Evolutionary conservation across 2,113 vertebrate genomes (phyloP), one percentile per base, ranked within the genome.

Genomic region (Trinectes maculatus): DNA sequence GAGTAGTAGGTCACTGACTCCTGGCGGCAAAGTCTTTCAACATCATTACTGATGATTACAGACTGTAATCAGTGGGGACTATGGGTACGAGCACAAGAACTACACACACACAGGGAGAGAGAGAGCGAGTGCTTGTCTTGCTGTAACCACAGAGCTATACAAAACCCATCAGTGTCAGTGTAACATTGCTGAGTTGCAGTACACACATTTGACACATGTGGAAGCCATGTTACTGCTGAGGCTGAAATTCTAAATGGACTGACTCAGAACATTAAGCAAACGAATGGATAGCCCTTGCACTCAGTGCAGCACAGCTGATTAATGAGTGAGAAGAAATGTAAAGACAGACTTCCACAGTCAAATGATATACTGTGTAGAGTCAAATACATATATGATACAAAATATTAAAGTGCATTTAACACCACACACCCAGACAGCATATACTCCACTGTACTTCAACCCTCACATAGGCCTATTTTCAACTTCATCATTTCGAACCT

Each of bases 21-120:
- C 79, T 84, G 36, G 43, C 7, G 39, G 79, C 83, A 80, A 82
- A 80, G 71, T 76, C 65, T 80, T 42, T 83, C 33, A 65, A 39
- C 62, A 62, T 74, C 60, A 70, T 77, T 37, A 59, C 53, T 59
- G 62, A 51, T 64, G 51, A 72, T 74, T 70, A 74, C 63, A 59
- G 72, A 85, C 77, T 68, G 47, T 40, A 84, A 82, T 77, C 74
- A 74, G 34, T n/a, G 40, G 51, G 68, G 64, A 33, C 55, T 49
- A 25, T 60, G 59, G 51, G n/a, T 34, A 52, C 26, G 70, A 29
- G 58, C 15, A 63, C 6, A 40, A 39, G 3, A 22, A 25, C 34
- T 9, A 34, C 18, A 36, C 18, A 37, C 6, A n/a, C 25, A 26
- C 22, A 49, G 0, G 34, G 11, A 40, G 9, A 21, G 15, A 18